Conservation (phyloP, 1,140 invertebrate genomes). For the Cyclina sinensis region DNA sequence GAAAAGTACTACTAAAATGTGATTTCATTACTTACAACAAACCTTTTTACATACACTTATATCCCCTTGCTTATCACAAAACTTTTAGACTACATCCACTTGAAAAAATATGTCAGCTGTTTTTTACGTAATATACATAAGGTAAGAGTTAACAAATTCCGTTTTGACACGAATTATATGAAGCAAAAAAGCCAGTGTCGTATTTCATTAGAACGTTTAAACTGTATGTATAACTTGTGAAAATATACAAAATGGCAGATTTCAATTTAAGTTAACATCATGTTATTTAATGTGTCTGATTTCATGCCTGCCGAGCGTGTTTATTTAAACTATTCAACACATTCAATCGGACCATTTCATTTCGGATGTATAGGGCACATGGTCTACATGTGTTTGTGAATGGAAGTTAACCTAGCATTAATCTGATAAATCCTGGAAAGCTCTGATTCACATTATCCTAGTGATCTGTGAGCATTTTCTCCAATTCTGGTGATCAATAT, state of each 20-base stretch:
- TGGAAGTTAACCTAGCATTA: too few relatives aligned
- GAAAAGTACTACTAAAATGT: too few relatives aligned
- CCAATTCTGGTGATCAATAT: too few relatives aligned
- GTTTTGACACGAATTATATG: background rate
- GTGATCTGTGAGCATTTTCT: too few relatives aligned
- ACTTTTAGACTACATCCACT: too few relatives aligned
- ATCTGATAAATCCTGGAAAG: too few relatives aligned
- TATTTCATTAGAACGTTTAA: conserved; percentile 7
- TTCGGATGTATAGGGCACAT: background rate
- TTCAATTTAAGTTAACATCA: background rate
- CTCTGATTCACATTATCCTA: too few relatives aligned
- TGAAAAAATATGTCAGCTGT: background rate
- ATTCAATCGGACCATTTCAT: background rate
- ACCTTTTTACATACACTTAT: too few relatives aligned
- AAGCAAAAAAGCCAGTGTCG: background rate
- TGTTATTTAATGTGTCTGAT: background rate
- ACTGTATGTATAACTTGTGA: background rate
- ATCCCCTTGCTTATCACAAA: background rate
- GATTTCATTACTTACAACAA: too few relatives aligned
- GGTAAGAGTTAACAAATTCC: background rate
- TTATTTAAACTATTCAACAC: background rate
- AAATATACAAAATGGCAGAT: background rate
- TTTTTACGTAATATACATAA: background rate
- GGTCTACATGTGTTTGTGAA: background rate
- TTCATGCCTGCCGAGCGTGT: background rate